Percentiles rank a stretch among this genome's conserved stretches.
Conservation (phyloP, 2,113 vertebrate species). For the Thermophis baileyi region DNA sequence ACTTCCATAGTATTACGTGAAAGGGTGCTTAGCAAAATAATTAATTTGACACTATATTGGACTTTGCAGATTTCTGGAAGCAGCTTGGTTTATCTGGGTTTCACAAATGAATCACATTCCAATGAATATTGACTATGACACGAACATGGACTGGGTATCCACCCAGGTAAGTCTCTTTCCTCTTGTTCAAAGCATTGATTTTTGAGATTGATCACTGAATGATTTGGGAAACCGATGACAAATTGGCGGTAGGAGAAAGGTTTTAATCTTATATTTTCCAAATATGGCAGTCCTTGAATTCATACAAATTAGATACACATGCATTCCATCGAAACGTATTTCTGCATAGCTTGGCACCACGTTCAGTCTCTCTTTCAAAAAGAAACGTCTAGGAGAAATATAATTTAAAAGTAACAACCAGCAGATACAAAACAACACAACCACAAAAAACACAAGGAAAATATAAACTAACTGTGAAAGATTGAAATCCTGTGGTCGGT, state of each 20-base stretch:
- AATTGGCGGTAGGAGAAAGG: not conserved
- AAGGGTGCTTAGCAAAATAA: not conserved
- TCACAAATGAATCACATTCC: constrained; percentile 70
- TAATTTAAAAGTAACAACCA: not conserved
- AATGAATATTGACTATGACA: constrained; percentile 73
- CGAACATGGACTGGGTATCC: constrained; percentile 75
- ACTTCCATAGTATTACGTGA: not conserved
- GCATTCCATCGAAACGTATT: not conserved
- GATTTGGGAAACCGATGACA: not conserved
- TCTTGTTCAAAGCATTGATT: not conserved
- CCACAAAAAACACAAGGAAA: not conserved
- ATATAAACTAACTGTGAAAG: not conserved
- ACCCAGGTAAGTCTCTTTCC: constrained; percentile 69
- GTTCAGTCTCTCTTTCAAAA: not conserved
- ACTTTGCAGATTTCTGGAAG: constrained; percentile 64
- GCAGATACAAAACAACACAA: not conserved
- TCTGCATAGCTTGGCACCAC: not conserved
- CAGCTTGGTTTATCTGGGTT: constrained; percentile 73
- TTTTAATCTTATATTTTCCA: not conserved
- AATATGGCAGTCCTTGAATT: not conserved
- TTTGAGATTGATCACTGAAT: not conserved
- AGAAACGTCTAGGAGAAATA: not conserved
- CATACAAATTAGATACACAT: no score
- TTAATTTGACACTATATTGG: constrained; percentile 8
- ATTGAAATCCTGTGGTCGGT: not conserved